Evolutionary conservation across 2,113 vertebrate species (phyloP).

Genomic region (Antechinus stuartii): DNA sequence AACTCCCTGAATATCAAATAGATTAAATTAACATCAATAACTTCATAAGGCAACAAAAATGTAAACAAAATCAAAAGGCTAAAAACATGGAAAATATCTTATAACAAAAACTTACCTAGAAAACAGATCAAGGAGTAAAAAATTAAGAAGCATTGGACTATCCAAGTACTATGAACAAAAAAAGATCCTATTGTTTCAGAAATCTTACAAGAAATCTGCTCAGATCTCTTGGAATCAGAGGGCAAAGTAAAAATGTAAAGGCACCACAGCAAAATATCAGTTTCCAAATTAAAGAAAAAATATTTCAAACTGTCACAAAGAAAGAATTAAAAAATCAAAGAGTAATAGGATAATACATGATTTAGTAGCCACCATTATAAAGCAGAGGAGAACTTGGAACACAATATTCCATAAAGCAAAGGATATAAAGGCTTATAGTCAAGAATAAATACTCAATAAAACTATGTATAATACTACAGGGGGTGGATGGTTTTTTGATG

Average conservation of each 20-base stretch:
- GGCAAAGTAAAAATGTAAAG: background rate
- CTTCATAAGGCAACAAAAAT: background rate
- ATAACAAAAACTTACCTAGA: background rate
- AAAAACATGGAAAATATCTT: background rate
- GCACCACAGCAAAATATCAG: background rate
- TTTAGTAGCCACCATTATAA: background rate
- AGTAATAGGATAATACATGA: background rate
- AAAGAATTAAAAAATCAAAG: background rate
- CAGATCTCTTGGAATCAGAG: background rate
- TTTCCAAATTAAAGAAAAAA: too few relatives aligned
- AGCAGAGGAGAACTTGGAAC: background rate
- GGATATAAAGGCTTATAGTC: background rate
- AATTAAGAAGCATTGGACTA: background rate
- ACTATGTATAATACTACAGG: background rate
- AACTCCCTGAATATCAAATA: background rate
- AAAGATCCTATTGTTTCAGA: background rate
- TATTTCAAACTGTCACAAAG: background rate
- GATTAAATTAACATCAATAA: background rate
- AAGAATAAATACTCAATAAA: background rate
- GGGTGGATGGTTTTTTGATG: background rate
- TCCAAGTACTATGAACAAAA: background rate
- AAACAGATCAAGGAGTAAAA: background rate
- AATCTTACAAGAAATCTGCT: background rate
- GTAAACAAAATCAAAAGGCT: background rate
- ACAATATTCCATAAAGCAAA: background rate